A percentile compares a stretch with the other conserved stretches of the same genome.
phyloP scores from a whole-genome alignment of 2,888 invertebrate species.

The Rapana venosa region DNA sequence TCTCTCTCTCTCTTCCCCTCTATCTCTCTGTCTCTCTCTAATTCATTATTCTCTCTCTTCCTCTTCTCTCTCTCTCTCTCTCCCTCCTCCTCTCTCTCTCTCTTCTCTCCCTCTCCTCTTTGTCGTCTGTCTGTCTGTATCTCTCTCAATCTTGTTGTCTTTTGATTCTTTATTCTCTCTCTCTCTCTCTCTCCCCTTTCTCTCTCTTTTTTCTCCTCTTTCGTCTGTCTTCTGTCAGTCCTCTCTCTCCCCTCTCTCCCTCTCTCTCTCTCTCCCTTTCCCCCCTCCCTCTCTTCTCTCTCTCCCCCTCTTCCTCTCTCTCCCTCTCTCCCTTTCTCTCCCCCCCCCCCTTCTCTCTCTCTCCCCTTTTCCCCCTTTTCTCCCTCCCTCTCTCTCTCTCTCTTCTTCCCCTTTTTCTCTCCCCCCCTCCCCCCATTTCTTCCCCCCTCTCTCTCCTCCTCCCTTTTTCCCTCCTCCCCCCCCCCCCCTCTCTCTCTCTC shows the following conservation, averaged over 20 bases:
- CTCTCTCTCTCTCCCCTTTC: neutral
- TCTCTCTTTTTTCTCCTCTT: neutral
- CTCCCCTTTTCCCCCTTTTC: neutral
- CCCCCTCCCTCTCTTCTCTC: neutral
- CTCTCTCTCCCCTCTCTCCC: neutral
- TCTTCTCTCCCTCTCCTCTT: neutral
- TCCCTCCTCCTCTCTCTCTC: neutral
- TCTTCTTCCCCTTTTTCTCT: neutral
- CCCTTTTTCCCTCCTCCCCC: neutral
- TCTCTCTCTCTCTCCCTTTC: neutral
- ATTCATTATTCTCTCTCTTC: neutral
- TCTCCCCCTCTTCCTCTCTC: neutral
- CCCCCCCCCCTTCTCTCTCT: neutral
- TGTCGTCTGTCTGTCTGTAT: no score
- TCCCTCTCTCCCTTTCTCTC: neutral
- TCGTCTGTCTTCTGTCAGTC: neutral
- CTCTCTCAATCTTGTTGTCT: neutral
- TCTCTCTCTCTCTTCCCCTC: neutral
- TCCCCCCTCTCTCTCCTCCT: slow-evolving; percentile 3
- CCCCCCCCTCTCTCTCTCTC: neutral
- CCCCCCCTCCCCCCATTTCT: neutral
- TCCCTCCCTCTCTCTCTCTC: neutral
- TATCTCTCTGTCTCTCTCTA: neutral
- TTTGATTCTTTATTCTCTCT: neutral
- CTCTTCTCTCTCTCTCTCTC: slow-evolving; percentile 17